phyloP scores from a whole-genome alignment of 2,888 invertebrate genomes.

The Tortrix viridana region DNA sequence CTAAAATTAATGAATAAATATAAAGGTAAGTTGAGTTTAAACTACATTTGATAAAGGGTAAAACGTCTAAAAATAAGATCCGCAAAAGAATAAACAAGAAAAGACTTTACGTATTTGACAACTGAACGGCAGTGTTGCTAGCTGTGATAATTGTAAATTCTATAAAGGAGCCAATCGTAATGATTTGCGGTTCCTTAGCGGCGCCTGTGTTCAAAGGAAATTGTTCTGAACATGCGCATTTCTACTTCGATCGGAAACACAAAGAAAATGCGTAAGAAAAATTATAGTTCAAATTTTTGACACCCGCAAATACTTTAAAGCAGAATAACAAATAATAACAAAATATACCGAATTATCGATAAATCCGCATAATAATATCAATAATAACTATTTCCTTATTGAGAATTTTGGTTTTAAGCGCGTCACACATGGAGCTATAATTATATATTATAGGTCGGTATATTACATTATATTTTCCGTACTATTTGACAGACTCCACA shows the following conservation, averaged over 20 bases:
- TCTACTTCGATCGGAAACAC: conserved; percentile 24
- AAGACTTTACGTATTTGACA: conserved; percentile 31
- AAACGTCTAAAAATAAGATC: conserved; percentile 36
- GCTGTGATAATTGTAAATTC: conserved; percentile 1
- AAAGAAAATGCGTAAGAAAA: conserved; percentile 28
- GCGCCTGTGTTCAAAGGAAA: conserved; percentile 32
- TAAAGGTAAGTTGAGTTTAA: neutral
- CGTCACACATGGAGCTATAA: too few relatives aligned
- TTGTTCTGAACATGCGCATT: conserved; percentile 32
- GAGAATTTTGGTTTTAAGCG: too few relatives aligned
- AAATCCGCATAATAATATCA: too few relatives aligned
- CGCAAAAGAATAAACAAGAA: conserved; percentile 18
- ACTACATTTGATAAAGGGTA: conserved; percentile 32
- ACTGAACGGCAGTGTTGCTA: conserved; percentile 25
- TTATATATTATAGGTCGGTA: too few relatives aligned
- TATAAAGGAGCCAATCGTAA: neutral
- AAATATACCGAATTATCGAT: too few relatives aligned
- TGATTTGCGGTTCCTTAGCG: conserved; percentile 4
- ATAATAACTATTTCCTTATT: too few relatives aligned
- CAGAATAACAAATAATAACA: too few relatives aligned
- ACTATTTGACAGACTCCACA: too few relatives aligned
- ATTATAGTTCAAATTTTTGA: conserved; percentile 18
- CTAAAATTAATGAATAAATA: conserved; percentile 8
- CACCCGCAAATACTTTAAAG: conserved; percentile 20
- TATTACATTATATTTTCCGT: too few relatives aligned